Base-by-base conservation (phyloP, 2,888 invertebrate genomes). In the Lucinisca nassula region DNA sequence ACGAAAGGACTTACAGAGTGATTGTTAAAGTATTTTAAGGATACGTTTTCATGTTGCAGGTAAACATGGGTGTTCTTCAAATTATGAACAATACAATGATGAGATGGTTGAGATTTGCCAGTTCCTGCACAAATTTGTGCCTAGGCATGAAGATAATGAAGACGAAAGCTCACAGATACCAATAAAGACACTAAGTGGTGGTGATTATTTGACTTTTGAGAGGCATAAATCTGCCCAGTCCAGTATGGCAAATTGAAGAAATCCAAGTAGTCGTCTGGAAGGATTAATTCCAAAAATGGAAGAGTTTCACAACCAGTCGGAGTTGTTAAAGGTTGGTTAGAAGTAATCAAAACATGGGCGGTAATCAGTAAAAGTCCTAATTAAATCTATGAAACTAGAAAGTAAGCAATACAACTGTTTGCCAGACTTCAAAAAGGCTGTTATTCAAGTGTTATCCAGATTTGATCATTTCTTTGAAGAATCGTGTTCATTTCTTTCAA, bases 291-390 rank as follows among this genome's bases (percentile, higher is more conserved):
- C 73, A 17, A 85, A 88, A 80, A 83, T 79, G 82, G 80, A 85
- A 74, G 86, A 86, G 49, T 88, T 84, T 58, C 84, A 82, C 37
- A 88, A 88, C 74, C 82, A 82, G 51, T 70, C 82, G 37, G 78
- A 86, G 27, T n/a, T 82, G 1, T 67, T 82, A 8, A 61, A 82
- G 74, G 82, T 82, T n/a, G n/a, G n/a, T n/a, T n/a, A n/a, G n/a
- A n/a, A 17, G n/a, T n/a, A n/a, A n/a, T n/a, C n/a, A n/a, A n/a
- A n/a, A n/a, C n/a, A n/a, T n/a, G n/a, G n/a, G n/a, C n/a, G n/a
- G n/a, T n/a, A n/a, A n/a, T n/a, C n/a, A n/a, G n/a, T n/a, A n/a
- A n/a, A n/a, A n/a, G n/a, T n/a, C n/a, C n/a, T n/a, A n/a, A n/a
- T n/a, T n/a, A n/a, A n/a, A n/a, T n/a, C n/a, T n/a, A n/a, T n/a